Conservation (phyloP, 92 coral and sea anemone species). For the Porites cylindrica region DNA sequence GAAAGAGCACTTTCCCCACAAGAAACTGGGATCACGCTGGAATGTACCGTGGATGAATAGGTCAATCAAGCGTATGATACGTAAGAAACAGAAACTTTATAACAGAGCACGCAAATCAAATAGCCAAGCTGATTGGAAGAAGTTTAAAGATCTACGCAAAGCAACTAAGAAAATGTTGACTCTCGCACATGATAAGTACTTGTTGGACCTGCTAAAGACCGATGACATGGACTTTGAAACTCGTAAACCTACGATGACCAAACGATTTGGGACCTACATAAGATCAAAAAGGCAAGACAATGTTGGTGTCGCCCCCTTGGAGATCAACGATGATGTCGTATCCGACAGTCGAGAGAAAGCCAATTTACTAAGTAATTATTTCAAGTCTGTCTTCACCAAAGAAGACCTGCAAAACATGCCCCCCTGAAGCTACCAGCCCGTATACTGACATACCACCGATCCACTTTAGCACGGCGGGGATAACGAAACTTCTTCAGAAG, state of each 20-base stretch:
- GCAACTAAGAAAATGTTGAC: constrained; percentile 44
- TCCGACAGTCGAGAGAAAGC: constrained; percentile 54
- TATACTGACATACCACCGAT: constrained; percentile 36
- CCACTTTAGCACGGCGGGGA: constrained; percentile 27
- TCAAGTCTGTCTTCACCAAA: constrained; percentile 62
- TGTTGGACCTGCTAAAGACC: constrained; percentile 33
- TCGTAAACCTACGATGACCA: constrained; percentile 46
- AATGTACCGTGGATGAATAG: constrained; percentile 54
- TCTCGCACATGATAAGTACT: constrained; percentile 53
- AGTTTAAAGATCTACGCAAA: constrained; percentile 53
- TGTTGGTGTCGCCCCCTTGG: constrained; percentile 61
- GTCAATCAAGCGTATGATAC: constrained; percentile 37
- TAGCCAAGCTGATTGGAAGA: constrained; percentile 52
- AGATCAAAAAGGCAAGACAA: constrained; percentile 57
- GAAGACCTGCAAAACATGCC: constrained; percentile 58
- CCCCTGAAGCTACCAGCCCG: constrained; percentile 33
- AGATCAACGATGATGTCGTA: constrained; percentile 25
- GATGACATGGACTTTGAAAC: constrained; percentile 18
- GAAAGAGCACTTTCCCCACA: constrained; percentile 40
- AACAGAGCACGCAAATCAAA: constrained; percentile 57
- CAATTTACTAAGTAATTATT: constrained; percentile 46
- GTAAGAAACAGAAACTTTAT: constrained; percentile 45
- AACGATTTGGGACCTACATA: constrained; percentile 63
- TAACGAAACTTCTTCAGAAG: constrained; percentile 40
- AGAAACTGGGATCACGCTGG: constrained; percentile 44